phyloP scores from a whole-genome alignment of 2,113 vertebrate species.

The Laterallus jamaicensis region DNA sequence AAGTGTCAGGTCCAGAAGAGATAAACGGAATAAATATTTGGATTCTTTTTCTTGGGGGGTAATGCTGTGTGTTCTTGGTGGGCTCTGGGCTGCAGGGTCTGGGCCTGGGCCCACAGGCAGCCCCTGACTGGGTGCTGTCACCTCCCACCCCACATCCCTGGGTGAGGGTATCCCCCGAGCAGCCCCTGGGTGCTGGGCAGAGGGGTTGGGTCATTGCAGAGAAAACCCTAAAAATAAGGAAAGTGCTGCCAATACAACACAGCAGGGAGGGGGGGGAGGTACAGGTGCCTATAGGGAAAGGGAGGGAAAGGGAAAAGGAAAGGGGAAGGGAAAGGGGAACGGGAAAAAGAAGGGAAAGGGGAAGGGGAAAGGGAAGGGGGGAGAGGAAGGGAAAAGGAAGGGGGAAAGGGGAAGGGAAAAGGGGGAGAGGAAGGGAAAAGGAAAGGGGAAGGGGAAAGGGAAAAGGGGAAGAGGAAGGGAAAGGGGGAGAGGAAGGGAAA shows the following conservation, averaged over 20 bases:
- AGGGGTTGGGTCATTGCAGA: not conserved
- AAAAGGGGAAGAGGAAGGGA: too few species aligned
- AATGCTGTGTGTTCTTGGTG: not conserved
- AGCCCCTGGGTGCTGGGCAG: not conserved
- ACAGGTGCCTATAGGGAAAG: not conserved
- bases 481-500: too few species aligned
- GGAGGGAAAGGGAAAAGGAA: too few species aligned
- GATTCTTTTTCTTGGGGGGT: not conserved
- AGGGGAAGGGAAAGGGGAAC: too few species aligned
- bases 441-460: too few species aligned
- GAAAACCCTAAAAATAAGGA: not conserved
- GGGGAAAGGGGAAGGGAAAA: too few species aligned
- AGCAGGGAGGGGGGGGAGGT: not conserved
- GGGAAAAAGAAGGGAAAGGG: too few species aligned
- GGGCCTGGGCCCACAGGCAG: not conserved
- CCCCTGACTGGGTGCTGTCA: not conserved
- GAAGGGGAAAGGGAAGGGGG: too few species aligned
- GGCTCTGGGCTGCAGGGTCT: not conserved
- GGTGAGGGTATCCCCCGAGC: accelerated
- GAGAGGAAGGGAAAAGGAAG: too few species aligned
- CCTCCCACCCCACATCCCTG: too few species aligned
- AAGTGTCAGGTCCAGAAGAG: not conserved
- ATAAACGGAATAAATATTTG: not conserved
- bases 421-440: too few species aligned
- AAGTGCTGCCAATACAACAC: not conserved